A percentile compares a stretch with the other conserved stretches of the same genome.
Conservation (phyloP, 2,888 invertebrate species). For the Linnaemya vulpina region DNA sequence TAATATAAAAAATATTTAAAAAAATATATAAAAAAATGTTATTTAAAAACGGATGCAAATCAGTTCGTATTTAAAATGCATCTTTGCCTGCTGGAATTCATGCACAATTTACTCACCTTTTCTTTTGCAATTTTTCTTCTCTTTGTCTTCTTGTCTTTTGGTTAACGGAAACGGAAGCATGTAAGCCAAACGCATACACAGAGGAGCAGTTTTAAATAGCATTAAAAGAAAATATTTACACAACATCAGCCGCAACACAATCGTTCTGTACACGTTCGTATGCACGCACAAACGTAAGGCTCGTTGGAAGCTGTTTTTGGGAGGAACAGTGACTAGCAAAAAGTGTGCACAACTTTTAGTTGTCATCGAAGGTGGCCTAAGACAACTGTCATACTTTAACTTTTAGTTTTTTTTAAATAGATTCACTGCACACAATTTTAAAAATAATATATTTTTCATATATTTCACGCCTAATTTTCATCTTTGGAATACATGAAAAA, state of each 20-base stretch:
- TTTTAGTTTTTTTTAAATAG: background rate
- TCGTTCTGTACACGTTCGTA: background rate
- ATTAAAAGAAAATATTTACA: slow-evolving; percentile 50
- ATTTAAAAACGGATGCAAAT: background rate
- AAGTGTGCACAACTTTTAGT: background rate
- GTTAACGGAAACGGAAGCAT: slow-evolving; percentile 17
- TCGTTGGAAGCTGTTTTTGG: background rate
- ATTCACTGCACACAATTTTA: no score
- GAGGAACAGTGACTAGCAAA: background rate
- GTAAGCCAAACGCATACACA: slow-evolving; percentile 36
- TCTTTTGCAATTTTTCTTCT: background rate
- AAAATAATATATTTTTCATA: no score
- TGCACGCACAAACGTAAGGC: background rate
- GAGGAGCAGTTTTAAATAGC: slow-evolving; percentile 58
- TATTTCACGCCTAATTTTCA: no score
- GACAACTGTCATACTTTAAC: no score
- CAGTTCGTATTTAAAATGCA: background rate
- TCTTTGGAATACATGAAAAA: no score
- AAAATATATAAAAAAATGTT: background rate
- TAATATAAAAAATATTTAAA: slow-evolving; percentile 4
- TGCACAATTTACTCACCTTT: background rate
- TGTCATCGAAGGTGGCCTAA: no score
- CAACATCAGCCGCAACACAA: slow-evolving; percentile 20
- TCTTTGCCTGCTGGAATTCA: slow-evolving; percentile 10
- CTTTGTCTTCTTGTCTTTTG: background rate